Evolutionary conservation across 2,113 vertebrate species (phyloP).

Genomic region (Calypte anna): DNA sequence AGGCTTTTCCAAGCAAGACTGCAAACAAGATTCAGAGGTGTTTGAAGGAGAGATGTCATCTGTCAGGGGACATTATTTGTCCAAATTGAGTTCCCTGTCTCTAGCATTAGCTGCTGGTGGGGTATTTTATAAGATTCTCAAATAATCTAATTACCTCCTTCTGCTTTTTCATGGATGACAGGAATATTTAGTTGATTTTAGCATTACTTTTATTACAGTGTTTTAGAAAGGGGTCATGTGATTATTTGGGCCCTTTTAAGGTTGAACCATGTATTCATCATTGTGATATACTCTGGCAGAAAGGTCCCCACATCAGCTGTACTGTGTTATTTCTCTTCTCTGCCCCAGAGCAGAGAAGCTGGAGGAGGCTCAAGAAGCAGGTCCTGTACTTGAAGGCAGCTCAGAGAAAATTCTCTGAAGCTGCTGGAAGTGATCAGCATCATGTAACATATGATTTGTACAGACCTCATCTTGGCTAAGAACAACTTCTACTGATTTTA

Average conservation of each 20-base stretch:
- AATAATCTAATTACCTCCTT: not conserved
- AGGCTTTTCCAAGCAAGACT: not conserved
- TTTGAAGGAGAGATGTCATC: not conserved
- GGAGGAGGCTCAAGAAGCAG: not conserved
- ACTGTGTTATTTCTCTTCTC: not conserved
- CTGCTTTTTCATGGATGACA: not conserved
- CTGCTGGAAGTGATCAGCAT: not conserved
- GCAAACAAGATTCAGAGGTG: not conserved
- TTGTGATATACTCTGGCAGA: not conserved
- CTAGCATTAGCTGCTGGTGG: not conserved
- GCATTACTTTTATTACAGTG: not conserved
- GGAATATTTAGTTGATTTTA: not conserved
- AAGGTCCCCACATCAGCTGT: not conserved
- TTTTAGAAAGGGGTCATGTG: not conserved
- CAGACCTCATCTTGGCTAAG: not conserved
- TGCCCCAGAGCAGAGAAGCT: not conserved
- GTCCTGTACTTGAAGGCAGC: not conserved
- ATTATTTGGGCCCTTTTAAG: not conserved
- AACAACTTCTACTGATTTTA: not conserved
- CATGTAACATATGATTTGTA: not conserved
- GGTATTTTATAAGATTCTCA: not conserved
- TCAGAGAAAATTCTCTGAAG: not conserved
- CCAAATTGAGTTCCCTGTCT: not conserved
- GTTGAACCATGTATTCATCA: fast-evolving
- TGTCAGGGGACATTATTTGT: not conserved